Evolutionary conservation across 2,113 vertebrate genomes (phyloP).

Genomic region (Engystomops pustulosus): DNA sequence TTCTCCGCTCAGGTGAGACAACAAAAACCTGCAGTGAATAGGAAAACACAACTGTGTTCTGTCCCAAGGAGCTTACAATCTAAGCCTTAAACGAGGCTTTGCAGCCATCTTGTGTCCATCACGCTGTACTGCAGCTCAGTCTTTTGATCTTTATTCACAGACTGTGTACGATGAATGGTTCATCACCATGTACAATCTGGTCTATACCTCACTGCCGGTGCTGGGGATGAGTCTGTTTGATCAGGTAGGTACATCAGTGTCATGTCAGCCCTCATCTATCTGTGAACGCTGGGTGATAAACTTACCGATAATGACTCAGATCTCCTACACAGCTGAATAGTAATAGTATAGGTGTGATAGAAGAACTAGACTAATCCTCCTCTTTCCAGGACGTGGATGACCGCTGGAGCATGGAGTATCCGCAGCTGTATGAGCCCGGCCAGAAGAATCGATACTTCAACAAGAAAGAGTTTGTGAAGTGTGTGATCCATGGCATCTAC

Average conservation of each 20-base stretch:
- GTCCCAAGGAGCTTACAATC: too few species aligned
- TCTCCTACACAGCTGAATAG: too few species aligned
- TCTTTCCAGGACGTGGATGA: conserved; percentile 88
- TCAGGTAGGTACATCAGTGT: too few species aligned
- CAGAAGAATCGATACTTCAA: conserved; percentile 90
- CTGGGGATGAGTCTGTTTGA: conserved; percentile 92
- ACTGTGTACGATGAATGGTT: conserved; percentile 95
- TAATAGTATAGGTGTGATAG: too few species aligned
- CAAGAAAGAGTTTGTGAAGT: conserved; percentile 81
- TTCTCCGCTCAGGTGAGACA: conserved; percentile 92
- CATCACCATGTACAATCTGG: conserved; percentile 91
- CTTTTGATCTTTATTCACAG: conserved; percentile 68
- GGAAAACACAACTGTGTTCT: too few species aligned
- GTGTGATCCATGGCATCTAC: conserved; percentile 86
- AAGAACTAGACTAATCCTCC: too few species aligned
- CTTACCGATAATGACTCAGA: too few species aligned
- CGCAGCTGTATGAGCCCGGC: conserved; percentile 88
- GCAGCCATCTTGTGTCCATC: conserved; percentile 21
- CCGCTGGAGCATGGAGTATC: conserved; percentile 87
- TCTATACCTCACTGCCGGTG: conserved; percentile 92
- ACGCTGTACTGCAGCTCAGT: neutral
- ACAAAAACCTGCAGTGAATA: neutral
- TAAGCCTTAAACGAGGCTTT: too few species aligned
- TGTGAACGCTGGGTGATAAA: too few species aligned
- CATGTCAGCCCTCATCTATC: too few species aligned